Evolutionary conservation across 2,797 vertebrate genomes (phyloP), one percentile per base, ranked within the genome.

Genomic region (Cyclopterus lumpus): DNA sequence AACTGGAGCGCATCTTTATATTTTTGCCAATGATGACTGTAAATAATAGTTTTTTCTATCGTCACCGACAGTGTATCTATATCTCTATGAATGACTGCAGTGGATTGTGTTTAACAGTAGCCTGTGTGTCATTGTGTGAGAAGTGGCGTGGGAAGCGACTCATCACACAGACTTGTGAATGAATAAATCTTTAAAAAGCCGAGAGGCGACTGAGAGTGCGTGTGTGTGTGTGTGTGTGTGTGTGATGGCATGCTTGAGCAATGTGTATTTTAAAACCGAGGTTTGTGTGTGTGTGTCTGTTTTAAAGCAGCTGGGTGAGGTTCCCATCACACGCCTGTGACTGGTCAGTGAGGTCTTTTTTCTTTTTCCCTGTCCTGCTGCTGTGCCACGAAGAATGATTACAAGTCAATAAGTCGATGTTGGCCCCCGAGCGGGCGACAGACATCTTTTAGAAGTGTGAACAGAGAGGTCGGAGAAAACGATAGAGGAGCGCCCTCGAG

Each of bases 161-260:
- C 36, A 71, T 82, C 79, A 77, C 68, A 77, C 63, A 60, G 49
- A 15, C 83, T 80, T 86, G 51, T 77, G 75, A 86, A 88, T 88
- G 80, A 91, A 77, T 74, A 38, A 79, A 67, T 66, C 51, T 77
- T 83, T 68, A 67, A 73, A 86, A 80, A 78, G 75, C 49, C 6
- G 9, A 53, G 24, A 70, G 54, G 18, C 48, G 67, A 55, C 24
- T 55, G 32, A 40, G 40, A 20, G 20, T 22, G 36, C 44, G 30
- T 55, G n/a, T 49, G 8, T 60, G 57, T 38, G n/a, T n/a, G n/a
- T n/a, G n/a, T n/a, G n/a, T n/a, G 11, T 24, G 58, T 22, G 59
- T 26, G 24, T 7, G 42, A 40, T 40, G 38, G 63, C 22, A 38
- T 44, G 36, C 42, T 8, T 20, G 16, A 40, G 32, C 63, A 5